Conservation (phyloP, 2,113 vertebrate species). For the Acrocephalus kingi region DNA sequence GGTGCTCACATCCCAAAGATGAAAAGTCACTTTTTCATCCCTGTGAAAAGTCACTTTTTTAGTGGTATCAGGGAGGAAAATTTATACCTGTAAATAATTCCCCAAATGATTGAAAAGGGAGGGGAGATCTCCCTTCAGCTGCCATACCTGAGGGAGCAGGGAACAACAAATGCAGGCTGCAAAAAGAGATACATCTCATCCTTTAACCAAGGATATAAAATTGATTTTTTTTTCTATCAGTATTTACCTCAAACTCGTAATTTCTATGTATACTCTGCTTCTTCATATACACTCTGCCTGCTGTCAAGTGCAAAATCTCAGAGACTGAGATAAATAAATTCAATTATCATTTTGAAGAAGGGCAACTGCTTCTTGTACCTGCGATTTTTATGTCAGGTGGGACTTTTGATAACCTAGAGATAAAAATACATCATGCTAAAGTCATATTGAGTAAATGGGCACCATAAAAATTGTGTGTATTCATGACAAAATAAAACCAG, state of each 20-base stretch:
- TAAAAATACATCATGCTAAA: background rate
- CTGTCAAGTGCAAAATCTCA: background rate
- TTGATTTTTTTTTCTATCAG: background rate
- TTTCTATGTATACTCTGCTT: background rate
- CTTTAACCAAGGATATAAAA: background rate
- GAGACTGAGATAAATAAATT: background rate
- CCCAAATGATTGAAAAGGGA: background rate
- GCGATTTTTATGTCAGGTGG: background rate
- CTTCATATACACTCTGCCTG: background rate
- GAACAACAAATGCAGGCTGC: background rate
- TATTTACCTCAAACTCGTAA: background rate
- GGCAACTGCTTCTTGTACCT: background rate
- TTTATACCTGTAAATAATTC: background rate
- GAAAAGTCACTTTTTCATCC: no score
- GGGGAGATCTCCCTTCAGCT: background rate
- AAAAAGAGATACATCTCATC: background rate
- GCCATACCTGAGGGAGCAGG: background rate
- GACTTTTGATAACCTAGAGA: background rate
- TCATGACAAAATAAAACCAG: background rate
- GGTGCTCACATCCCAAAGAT: background rate
- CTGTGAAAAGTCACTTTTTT: background rate
- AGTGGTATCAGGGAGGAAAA: background rate
- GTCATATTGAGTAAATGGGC: background rate
- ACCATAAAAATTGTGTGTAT: background rate
- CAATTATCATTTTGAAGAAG: background rate